phyloP scores from a whole-genome alignment of 2,888 invertebrate genomes.

The Odontothrips loti region DNA sequence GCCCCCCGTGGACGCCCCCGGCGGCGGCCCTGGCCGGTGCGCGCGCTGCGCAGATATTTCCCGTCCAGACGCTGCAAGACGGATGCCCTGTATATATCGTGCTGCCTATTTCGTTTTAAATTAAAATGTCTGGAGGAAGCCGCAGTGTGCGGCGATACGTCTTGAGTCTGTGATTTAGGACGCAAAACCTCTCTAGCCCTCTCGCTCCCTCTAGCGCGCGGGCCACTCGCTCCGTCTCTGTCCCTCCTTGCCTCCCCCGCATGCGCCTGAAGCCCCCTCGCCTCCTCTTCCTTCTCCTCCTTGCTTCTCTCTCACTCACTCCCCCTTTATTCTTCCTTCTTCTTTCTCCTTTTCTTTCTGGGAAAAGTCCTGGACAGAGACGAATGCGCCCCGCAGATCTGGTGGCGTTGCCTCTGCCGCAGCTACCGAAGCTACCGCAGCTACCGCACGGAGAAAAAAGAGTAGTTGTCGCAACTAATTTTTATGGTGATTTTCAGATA shows the following conservation, averaged over 20 bases:
- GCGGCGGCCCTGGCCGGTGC: background rate
- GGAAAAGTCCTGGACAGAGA: slow-evolving; percentile 24
- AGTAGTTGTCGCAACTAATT: too few species aligned
- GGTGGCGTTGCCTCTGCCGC: background rate
- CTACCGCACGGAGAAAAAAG: too few species aligned
- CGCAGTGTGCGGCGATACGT: slow-evolving; percentile 22
- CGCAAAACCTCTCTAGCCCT: slow-evolving; percentile 10
- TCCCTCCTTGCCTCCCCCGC: background rate
- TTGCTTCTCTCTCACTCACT: background rate
- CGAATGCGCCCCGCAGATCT: slow-evolving; percentile 10
- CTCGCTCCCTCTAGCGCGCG: background rate
- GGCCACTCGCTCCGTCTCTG: background rate
- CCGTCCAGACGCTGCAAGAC: slow-evolving; percentile 19
- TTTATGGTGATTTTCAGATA: too few species aligned
- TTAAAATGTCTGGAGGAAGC: slow-evolving; percentile 26
- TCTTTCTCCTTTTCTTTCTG: background rate
- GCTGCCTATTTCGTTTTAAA: slow-evolving; percentile 26
- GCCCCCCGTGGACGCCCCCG: background rate
- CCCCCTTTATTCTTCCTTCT: background rate
- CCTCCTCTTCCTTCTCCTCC: background rate
- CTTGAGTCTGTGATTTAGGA: slow-evolving; percentile 24
- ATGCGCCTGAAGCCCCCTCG: background rate
- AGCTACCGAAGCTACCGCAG: background rate
- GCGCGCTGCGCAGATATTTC: slow-evolving; percentile 16
- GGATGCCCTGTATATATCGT: slow-evolving; percentile 26